A percentile compares a stretch with the other conserved stretches of the same genome.
Conservation (phyloP, 2,888 invertebrate genomes). For the Cosmorhoe ocellata region DNA sequence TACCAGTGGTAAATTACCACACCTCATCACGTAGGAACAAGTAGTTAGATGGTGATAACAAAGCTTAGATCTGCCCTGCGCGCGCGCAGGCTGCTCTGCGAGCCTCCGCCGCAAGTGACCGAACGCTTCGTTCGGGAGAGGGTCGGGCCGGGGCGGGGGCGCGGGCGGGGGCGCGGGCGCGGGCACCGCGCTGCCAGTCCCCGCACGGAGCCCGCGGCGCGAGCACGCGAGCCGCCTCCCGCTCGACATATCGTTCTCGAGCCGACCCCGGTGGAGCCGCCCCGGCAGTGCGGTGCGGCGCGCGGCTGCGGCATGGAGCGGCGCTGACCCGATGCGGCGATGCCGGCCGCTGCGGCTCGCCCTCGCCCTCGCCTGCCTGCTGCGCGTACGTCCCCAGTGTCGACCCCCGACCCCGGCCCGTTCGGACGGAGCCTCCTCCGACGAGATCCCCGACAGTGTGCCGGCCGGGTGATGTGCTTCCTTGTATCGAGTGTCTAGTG, state of each 20-base stretch:
- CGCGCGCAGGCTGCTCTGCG: neutral
- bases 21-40: no score
- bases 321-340: constrained; percentile 63
- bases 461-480: no score
- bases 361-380: constrained; percentile 67
- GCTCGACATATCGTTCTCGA: neutral
- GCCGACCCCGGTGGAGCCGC: constrained; percentile 8
- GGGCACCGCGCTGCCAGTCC: constrained; percentile 61
- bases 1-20: no score
- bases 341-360: constrained; percentile 66
- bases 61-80: neutral
- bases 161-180: constrained; percentile 40
- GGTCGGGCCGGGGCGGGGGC: constrained; percentile 33
- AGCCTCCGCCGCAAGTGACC: neutral
- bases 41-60: no score
- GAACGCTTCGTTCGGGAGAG: constrained; percentile 37
- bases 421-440: no score
- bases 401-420: neutral
- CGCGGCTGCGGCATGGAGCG: constrained; percentile 50
- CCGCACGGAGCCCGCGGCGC: constrained; percentile 55
- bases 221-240: constrained; percentile 46
- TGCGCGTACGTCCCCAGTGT: constrained; percentile 59
- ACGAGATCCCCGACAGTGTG: no score
- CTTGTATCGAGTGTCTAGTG: no score
- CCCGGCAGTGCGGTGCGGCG: constrained; percentile 51